phyloP scores from a whole-genome alignment of 2,113 vertebrate genomes.

The Ifrita kowaldi region DNA sequence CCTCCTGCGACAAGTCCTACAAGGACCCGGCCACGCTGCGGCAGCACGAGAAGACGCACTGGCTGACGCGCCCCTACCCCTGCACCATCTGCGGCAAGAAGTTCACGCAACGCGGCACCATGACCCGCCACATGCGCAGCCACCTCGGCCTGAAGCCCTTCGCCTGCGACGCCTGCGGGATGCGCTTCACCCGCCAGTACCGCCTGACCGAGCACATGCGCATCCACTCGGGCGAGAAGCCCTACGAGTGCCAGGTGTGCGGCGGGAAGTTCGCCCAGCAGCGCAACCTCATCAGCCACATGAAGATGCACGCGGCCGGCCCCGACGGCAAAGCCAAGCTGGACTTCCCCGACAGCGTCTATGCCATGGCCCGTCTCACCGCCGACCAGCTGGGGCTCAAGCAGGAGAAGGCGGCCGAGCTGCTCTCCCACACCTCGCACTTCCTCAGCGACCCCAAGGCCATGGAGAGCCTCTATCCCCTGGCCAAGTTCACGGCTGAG shows the following conservation, averaged over 20 bases:
- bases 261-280: constrained; percentile 99
- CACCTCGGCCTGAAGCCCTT: constrained; percentile 98
- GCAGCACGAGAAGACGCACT: constrained; percentile 98
- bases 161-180: constrained; percentile 95
- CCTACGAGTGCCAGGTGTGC: constrained; percentile 97
- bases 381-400: constrained; percentile 92
- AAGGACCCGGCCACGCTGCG: constrained; percentile 96
- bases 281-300: constrained; percentile 99
- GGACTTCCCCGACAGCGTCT: constrained; percentile 91
- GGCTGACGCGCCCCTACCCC: constrained; percentile 96
- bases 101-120: constrained; percentile 99
- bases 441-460: constrained; percentile 90
- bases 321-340: constrained; percentile 89
- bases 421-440: constrained; percentile 90
- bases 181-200: constrained; percentile 99
- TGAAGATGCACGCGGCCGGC: constrained; percentile 95
- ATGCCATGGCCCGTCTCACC: constrained; percentile 90
- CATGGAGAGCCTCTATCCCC: constrained; percentile 91
- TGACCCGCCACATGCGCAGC: constrained; percentile 99
- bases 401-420: constrained; percentile 91
- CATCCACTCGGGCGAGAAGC: constrained; percentile 98
- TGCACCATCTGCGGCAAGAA: constrained; percentile 99
- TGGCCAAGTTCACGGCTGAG: constrained; percentile 90
- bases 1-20: constrained; percentile 94
- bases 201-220: constrained; percentile 99